Base-by-base conservation (phyloP, 2,113 vertebrate species). In the Geococcyx californianus region DNA sequence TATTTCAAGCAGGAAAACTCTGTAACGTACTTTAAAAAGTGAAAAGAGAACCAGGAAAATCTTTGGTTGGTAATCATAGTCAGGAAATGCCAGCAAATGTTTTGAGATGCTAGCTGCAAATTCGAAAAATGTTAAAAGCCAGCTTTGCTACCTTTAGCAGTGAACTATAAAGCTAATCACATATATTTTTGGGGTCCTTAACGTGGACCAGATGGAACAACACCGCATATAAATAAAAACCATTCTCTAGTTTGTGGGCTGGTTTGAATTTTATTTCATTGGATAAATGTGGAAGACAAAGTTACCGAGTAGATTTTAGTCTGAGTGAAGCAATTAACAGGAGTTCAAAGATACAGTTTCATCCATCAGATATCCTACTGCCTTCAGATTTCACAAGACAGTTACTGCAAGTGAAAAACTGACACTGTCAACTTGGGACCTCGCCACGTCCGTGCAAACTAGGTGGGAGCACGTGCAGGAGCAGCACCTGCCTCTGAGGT, bases 241-340 rank as follows among this genome's bases (percentile, higher is more conserved):
- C 80, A 91, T 77, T 79, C 33, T 84, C 77, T 49, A 74, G 66
- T 54, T 92, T 81, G 95, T 84, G 88, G 79, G 87, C 92, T 95
- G 96, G 93, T 95, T 98, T 95, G 74, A 95, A 95, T 97, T 96
- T 97, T 93, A 90, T 59, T 95, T 95, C 89, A 56, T 63, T 89
- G 92, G 91, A 80, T 94, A 94, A 90, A 95, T 70, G 68, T 96
- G 84, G 92, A 94, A 86, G 94, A 76, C 78, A 68, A 54, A 82
- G 76, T 89, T 80, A 94, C 42, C 52, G 49, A 79, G 74, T 42
- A 82, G 72, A 76, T 82, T 95, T 96, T 84, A 94, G 94, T 68
- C 94, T 82, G 77, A 96, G 90, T 66, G 86, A 96, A 91, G 77
- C 91, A 95, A 92, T 93, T 92, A 96, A 86, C 34, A 25, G 64